Evolutionary conservation across 64 coral and sea anemone species (phyloP).

Genomic region (Pachyseris speciosa): DNA sequence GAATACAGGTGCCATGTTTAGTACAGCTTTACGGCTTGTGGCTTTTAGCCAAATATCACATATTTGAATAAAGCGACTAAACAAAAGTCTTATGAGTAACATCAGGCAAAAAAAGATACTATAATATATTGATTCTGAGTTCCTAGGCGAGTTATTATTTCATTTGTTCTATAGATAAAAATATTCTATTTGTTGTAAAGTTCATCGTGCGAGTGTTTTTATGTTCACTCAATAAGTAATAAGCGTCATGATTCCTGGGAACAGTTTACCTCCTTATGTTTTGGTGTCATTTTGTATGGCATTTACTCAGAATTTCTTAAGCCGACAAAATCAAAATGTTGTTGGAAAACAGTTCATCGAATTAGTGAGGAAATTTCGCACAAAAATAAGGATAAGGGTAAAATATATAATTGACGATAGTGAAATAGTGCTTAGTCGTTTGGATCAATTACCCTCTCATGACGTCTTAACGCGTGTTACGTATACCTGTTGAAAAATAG

Average conservation of each 20-base stretch:
- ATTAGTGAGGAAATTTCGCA: not conserved
- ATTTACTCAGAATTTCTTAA: not conserved
- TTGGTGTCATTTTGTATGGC: not conserved
- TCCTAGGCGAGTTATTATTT: too few species aligned
- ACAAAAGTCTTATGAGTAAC: not conserved
- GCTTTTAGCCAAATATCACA: not conserved
- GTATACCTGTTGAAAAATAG: too few species aligned
- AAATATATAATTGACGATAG: too few species aligned
- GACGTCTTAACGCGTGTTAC: too few species aligned
- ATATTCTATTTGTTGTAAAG: too few species aligned
- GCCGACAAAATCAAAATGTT: not conserved
- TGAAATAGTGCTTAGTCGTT: too few species aligned
- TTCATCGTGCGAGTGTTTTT: too few species aligned
- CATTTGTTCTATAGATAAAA: too few species aligned
- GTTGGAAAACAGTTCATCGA: not conserved
- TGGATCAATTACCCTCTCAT: too few species aligned
- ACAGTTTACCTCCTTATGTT: not conserved
- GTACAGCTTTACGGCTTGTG: not conserved
- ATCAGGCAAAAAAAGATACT: too few species aligned
- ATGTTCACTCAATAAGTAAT: not conserved
- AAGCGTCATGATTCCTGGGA: not conserved
- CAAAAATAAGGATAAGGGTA: not conserved
- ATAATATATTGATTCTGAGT: too few species aligned
- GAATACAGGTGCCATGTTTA: conserved; percentile 7
- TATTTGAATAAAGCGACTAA: not conserved